Evolutionary conservation across 1,140 invertebrate species (phyloP), one percentile per base, ranked within the genome.

Genomic region (Aphidius gifuensis): DNA sequence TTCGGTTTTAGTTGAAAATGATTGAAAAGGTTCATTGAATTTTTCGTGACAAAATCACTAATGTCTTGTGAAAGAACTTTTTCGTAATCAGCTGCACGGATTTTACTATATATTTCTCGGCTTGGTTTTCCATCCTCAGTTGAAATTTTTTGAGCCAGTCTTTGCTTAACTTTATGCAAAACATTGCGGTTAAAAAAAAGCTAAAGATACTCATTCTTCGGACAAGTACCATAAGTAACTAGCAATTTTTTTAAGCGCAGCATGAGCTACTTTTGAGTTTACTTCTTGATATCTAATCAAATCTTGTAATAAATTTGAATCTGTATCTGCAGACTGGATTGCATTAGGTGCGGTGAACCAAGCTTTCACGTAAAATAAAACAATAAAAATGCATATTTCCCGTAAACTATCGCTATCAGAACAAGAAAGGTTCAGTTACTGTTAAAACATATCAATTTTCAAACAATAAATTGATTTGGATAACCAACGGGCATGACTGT

Each of bases 101-200:
- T n/a, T n/a, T n/a, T n/a, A n/a, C n/a, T n/a, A n/a, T n/a, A n/a
- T n/a, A n/a, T n/a, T n/a, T n/a, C n/a, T n/a, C n/a, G 21, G n/a
- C n/a, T n/a, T n/a, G n/a, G n/a, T n/a, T n/a, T 56, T 6, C 45
- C 38, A 11, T 56, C 45, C 9, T 39, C 11, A 6, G 42, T 42
- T 48, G 56, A 47, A 5, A 56, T 55, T 5, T 51, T 32, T 6
- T 16, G 7, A 4, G 48, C 47, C 38, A 56, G 56, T 55, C 47
- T 2, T 38, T 16, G 23, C 45, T 62, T 56, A 9, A 49, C 11
- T 38, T 56, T 21, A 6, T 38, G 7, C 4, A 53, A 11, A 48
- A 62, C 46, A 38, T 38, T 11, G n/a, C 32, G 44, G 39, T 56
- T 53, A n/a, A 48, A 62, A 62, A 4, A 62, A 56, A 45, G 60